Percentiles rank a stretch among this genome's conserved stretches.
Conservation (phyloP, 2,113 vertebrate genomes). For the Xyrauchen texanus region DNA sequence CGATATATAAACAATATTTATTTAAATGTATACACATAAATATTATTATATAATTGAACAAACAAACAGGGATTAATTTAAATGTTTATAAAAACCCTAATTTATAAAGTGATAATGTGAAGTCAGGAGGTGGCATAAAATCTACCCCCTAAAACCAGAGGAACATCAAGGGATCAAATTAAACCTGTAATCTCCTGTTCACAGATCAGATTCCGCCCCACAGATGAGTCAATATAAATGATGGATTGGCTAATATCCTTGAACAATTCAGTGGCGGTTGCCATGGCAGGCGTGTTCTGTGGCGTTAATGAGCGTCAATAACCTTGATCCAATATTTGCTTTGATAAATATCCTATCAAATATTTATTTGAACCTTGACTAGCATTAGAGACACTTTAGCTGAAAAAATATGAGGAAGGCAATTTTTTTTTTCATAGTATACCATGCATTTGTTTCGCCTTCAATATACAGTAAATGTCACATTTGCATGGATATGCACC, state of each 20-base stretch:
- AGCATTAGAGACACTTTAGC: slow-evolving; percentile 17
- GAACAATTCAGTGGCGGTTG: slow-evolving; percentile 30
- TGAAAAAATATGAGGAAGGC: not conserved
- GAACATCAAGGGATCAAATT: slow-evolving; percentile 3
- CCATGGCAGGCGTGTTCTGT: not conserved
- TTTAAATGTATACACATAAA: too few species aligned
- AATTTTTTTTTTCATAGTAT: not conserved
- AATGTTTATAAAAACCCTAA: too few species aligned
- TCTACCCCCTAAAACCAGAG: not conserved
- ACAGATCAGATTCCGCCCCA: slow-evolving; percentile 2
- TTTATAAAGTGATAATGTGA: not conserved
- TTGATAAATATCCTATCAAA: slow-evolving; percentile 27
- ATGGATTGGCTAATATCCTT: slow-evolving; percentile 16
- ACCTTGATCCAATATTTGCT: slow-evolving; percentile 45
- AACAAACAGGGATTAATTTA: too few species aligned
- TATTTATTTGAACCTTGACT: slow-evolving; percentile 20
- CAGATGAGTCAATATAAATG: slow-evolving; percentile 35
- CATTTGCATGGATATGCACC: slow-evolving; percentile 47
- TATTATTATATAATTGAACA: too few species aligned
- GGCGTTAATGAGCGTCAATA: slow-evolving; percentile 20
- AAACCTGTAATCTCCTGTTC: slow-evolving; percentile 13
- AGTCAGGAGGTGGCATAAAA: not conserved
- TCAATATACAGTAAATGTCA: slow-evolving; percentile 35
- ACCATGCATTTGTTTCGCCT: too few species aligned
- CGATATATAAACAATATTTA: too few species aligned